Evolutionary conservation across 1,140 invertebrate genomes (phyloP).

Genomic region (Tetranychus cinnabarinus): DNA sequence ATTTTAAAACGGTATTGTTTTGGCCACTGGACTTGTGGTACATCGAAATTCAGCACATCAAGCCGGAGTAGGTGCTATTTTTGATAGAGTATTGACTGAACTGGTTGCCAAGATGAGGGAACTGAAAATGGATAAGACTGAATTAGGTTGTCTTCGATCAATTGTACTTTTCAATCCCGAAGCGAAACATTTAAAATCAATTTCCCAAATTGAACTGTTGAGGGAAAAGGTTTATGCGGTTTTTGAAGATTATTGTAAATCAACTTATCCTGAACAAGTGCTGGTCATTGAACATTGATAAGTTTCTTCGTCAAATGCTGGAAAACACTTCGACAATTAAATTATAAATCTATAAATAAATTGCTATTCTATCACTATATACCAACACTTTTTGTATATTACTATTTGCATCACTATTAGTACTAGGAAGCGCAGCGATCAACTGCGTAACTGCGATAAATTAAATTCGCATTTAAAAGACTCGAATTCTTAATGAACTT

Average conservation of each 20-base stretch:
- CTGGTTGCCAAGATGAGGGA: slow-evolving; percentile 86
- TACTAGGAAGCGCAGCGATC: too few species aligned
- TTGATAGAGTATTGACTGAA: slow-evolving; percentile 75
- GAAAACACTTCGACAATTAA: too few species aligned
- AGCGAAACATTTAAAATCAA: slow-evolving; percentile 57
- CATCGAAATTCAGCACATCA: slow-evolving; percentile 45
- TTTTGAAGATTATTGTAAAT: slow-evolving; percentile 76
- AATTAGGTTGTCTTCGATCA: slow-evolving; percentile 74
- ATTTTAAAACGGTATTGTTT: slow-evolving; percentile 44
- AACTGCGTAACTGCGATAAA: too few species aligned
- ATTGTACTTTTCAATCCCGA: slow-evolving; percentile 94
- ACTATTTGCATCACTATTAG: too few species aligned
- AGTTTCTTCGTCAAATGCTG: too few species aligned
- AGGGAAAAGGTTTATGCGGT: slow-evolving; percentile 83
- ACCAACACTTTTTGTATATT: too few species aligned
- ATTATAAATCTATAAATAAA: too few species aligned
- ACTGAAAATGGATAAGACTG: slow-evolving; percentile 84
- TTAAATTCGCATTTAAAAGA: too few species aligned
- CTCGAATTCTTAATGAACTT: too few species aligned
- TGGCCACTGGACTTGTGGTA: slow-evolving; percentile 18
- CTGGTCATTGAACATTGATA: too few species aligned
- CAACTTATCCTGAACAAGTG: slow-evolving; percentile 65
- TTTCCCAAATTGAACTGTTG: slow-evolving; percentile 55
- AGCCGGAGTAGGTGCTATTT: slow-evolving; percentile 65
- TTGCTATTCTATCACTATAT: too few species aligned